Base-by-base conservation (phyloP, 2,888 invertebrate species). In the Perizoma affinitatum region DNA sequence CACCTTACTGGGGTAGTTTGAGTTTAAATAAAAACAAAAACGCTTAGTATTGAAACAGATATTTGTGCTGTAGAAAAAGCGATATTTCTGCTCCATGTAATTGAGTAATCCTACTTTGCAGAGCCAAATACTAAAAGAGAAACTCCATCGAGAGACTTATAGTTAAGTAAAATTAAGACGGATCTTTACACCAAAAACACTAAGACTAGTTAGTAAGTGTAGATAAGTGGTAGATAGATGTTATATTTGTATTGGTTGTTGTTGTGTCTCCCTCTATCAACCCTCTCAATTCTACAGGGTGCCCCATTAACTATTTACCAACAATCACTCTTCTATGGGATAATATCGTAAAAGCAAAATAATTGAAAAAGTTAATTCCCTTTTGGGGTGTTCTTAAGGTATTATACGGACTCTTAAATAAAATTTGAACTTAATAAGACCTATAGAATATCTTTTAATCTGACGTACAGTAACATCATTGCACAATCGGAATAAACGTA, bases 111-210 rank as follows among this genome's bases (percentile, higher is more conserved):
- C 33, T 50, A 34, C 36, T 44, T 10, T 10, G 40, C 73, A 74
- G 70, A 74, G 61, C 73, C 67, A 71, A 72, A 73, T 67, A 63
- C 50, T 43, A 9, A 43, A 33, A 49, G 41, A 36, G 5, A n/a
- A 40, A 56, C 36, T 59, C 49, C 55, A 69, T 72, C 70, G 75
- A 67, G 67, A 62, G 75, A 79, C 75, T 81, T 82, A 78, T 76
- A 80, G 76, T 76, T 77, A 84, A 75, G 74, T 88, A 86, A 74
- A 62, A 60, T 67, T 90, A 90, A 90, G 86, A 82, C 75, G 88
- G 90, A 87, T 88, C 88, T 92, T 91, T 92, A 92, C 92, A 92
- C 92, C 92, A 92, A 91, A 83, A 90, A 88, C 65, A 84, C 81
- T 90, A 90, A 90, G 91, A 86, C 79, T 87, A 86, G 82, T 88